Percentiles rank a stretch among this genome's conserved stretches.
These are phyloP conservation scores for Branchinecta lindahli DNA, from an alignment of 1,140 invertebrate genomes.

Conservation along the genomic window DNA sequence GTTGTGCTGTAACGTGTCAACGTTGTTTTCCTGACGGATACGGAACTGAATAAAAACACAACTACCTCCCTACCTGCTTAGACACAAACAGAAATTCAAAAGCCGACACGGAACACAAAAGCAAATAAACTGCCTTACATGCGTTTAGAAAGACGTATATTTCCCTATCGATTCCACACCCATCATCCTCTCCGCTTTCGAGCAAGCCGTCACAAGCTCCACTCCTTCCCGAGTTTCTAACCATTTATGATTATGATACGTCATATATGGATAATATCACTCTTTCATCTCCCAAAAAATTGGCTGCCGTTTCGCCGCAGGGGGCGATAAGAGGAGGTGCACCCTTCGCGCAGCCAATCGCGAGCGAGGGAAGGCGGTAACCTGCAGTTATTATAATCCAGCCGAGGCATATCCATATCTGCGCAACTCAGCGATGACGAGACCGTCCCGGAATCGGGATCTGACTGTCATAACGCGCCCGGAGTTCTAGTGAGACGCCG, in stretches of 20 bases:
- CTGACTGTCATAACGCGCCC: background rate
- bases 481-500: background rate
- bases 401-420: background rate
- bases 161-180: too few species aligned
- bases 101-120: too few species aligned
- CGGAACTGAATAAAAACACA: too few species aligned
- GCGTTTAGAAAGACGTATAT: too few species aligned
- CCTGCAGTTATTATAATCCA: background rate
- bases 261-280: background rate
- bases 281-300: background rate
- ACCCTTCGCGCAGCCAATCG: background rate
- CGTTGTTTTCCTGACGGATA: too few species aligned
- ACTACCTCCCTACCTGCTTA: too few species aligned
- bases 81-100: too few species aligned
- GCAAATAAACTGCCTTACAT: too few species aligned
- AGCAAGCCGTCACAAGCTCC: background rate
- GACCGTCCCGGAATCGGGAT: background rate
- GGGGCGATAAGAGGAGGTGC: background rate
- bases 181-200: too few species aligned
- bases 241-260: background rate
- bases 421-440: background rate
- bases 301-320: constrained; percentile 7
- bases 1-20: too few species aligned
- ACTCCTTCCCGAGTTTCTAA: background rate
- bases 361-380: background rate